Conservation (phyloP, 92 coral and sea anemone species). For the Desmophyllum pertusum region DNA sequence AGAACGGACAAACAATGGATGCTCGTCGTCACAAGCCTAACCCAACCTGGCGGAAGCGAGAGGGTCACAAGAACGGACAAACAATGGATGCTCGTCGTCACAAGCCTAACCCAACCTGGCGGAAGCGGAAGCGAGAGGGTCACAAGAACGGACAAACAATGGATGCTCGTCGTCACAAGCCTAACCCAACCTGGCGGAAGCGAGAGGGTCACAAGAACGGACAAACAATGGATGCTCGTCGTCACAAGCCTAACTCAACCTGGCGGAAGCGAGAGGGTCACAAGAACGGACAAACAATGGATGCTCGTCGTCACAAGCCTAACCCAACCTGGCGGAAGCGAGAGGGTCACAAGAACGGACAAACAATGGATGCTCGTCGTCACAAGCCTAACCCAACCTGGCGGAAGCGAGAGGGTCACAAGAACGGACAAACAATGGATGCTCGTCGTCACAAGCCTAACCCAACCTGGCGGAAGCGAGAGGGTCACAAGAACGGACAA, state of each 20-base stretch:
- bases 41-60: too few species aligned
- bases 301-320: constrained; percentile 42
- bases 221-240: constrained; percentile 33
- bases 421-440: constrained; percentile 30
- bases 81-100: too few species aligned
- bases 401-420: constrained; percentile 33
- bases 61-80: too few species aligned
- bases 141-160: not conserved
- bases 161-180: constrained; percentile 3
- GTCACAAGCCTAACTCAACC: constrained; percentile 38
- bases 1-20: too few species aligned
- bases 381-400: constrained; percentile 41
- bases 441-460: constrained; percentile 40
- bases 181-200: constrained; percentile 19
- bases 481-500: too few species aligned
- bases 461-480: too few species aligned
- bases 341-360: constrained; percentile 29
- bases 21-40: too few species aligned
- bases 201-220: constrained; percentile 22
- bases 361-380: constrained; percentile 25
- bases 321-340: constrained; percentile 33
- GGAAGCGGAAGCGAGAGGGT: too few species aligned
- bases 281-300: constrained; percentile 28
- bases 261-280: constrained; percentile 34
- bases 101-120: too few species aligned